Evolutionary conservation across 2,888 invertebrate genomes (phyloP).

Genomic region (Arctia plantaginis): DNA sequence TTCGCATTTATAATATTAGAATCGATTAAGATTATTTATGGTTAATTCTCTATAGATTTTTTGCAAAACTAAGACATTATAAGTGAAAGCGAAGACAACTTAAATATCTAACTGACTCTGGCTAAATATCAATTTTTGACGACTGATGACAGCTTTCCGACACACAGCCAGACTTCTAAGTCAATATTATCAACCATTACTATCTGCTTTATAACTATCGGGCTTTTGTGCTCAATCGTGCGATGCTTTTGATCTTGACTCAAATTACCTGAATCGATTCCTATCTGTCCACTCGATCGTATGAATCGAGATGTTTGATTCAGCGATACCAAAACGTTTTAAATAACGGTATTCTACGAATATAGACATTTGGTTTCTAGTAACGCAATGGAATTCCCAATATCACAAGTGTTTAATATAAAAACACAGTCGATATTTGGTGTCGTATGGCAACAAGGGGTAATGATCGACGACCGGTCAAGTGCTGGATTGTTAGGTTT

Average conservation of each 20-base stretch:
- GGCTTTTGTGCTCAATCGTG: not conserved
- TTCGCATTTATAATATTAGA: no score
- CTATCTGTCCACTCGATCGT: constrained; percentile 1
- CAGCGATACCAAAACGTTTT: constrained; percentile 13
- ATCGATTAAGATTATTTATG: no score
- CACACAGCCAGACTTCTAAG: not conserved
- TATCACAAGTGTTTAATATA: constrained; percentile 6
- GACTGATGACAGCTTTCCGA: not conserved
- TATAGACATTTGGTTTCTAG: constrained; percentile 2
- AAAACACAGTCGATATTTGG: constrained; percentile 6
- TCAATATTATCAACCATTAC: not conserved
- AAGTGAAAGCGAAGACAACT: not conserved
- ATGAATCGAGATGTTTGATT: constrained; percentile 15
- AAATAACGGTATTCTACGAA: constrained; percentile 19
- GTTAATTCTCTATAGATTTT: not conserved
- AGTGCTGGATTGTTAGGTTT: not conserved
- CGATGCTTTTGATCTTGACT: not conserved
- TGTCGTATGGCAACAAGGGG: not conserved
- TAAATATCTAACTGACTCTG: not conserved
- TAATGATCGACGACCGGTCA: constrained; percentile 5
- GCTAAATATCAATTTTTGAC: not conserved
- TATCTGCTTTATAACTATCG: not conserved
- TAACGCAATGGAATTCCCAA: constrained; percentile 20
- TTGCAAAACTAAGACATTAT: not conserved
- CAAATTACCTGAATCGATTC: not conserved